Conservation (phyloP, 2,113 vertebrate species). For the Tonatia bakeri region DNA sequence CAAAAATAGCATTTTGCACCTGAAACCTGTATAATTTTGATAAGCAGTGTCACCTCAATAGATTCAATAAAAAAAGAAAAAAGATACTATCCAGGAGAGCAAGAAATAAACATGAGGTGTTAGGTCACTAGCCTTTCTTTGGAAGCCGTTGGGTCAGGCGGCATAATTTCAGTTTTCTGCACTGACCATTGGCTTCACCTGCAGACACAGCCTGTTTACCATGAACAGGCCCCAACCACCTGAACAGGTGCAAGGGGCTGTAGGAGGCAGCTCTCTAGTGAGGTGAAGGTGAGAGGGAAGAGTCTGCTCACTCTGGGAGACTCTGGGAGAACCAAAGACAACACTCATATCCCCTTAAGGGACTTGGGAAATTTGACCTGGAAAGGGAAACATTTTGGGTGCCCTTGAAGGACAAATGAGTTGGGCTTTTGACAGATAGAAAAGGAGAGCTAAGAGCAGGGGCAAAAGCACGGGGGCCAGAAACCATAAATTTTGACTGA, state of each 20-base stretch:
- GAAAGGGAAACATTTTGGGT: not conserved
- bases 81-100: too few species aligned
- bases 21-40: too few species aligned
- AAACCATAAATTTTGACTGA: not conserved
- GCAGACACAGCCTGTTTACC: not conserved
- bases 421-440: not conserved
- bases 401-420: not conserved
- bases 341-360: not conserved
- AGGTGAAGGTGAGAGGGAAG: not conserved
- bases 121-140: not conserved
- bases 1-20: too few species aligned
- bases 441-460: not conserved
- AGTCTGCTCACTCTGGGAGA: not conserved
- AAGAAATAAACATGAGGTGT: not conserved
- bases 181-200: not conserved
- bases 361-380: not conserved
- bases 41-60: too few species aligned
- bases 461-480: too few species aligned
- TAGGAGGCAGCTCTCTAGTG: not conserved
- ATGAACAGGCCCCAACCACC: not conserved
- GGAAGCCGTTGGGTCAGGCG: not conserved
- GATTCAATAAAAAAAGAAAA: too few species aligned
- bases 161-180: not conserved
- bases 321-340: not conserved
- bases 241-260: not conserved